These are phyloP conservation scores for Enoplosus armatus DNA, from an alignment of 2,797 vertebrate species.

Conservation along the genomic window DNA sequence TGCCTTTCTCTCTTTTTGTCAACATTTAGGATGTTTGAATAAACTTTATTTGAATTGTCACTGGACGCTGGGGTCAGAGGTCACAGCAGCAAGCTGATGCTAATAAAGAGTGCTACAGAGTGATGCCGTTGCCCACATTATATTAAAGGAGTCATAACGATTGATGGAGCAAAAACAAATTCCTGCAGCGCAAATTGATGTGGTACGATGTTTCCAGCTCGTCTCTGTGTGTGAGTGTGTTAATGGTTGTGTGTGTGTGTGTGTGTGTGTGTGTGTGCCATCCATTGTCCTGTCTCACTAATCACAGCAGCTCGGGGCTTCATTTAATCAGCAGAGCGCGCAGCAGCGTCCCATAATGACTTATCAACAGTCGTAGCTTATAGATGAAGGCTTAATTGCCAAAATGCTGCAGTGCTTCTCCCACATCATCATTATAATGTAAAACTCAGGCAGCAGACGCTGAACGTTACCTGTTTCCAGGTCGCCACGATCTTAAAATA, in stretches of 20 bases:
- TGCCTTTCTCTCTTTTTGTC: too few relatives aligned
- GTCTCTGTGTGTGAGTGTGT: background rate
- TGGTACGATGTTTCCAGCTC: slow-evolving; percentile 8
- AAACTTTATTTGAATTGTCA: too few relatives aligned
- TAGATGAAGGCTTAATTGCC: slow-evolving; percentile 65
- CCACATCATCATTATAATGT: slow-evolving; percentile 41
- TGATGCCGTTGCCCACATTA: background rate
- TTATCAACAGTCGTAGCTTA: slow-evolving; percentile 62
- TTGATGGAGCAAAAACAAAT: slow-evolving; percentile 43
- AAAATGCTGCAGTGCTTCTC: slow-evolving; percentile 47
- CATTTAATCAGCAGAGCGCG: slow-evolving; percentile 70
- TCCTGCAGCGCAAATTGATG: slow-evolving; percentile 57
- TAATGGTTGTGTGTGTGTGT: slow-evolving; percentile 28
- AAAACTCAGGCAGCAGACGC: slow-evolving; percentile 24
- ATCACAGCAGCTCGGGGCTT: slow-evolving; percentile 68
- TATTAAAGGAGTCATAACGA: slow-evolving; percentile 26
- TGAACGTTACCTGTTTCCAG: slow-evolving; percentile 32
- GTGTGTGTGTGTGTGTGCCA: slow-evolving; percentile 16
- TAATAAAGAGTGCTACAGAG: slow-evolving; percentile 16
- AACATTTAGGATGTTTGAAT: too few relatives aligned
- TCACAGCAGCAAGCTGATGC: slow-evolving; percentile 1
- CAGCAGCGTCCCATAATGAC: slow-evolving; percentile 65
- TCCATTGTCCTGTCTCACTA: slow-evolving; percentile 74
- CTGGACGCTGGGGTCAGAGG: slow-evolving; percentile 36
- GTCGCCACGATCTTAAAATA: background rate